Conservation (phyloP, 2,888 invertebrate genomes). For the Pristionchus arcanus region DNA sequence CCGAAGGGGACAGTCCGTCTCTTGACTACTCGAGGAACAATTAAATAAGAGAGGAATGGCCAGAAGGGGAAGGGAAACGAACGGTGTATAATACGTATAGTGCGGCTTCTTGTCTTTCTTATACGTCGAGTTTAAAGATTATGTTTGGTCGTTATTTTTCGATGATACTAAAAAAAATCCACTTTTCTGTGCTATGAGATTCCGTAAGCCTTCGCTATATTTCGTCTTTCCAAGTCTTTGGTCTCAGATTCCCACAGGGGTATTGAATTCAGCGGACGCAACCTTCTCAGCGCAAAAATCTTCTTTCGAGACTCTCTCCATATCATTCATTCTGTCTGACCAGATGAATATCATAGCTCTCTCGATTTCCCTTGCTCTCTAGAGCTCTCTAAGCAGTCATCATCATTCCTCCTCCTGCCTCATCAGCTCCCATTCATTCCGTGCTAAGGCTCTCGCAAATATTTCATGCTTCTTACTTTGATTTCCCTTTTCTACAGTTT, state of each 20-base stretch:
- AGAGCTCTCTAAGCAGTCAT: no score
- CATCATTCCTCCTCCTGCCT: background rate
- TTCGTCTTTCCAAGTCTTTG: background rate
- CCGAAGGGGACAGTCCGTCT: background rate
- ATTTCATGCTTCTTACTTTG: background rate
- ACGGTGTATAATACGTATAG: background rate
- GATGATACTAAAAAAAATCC: no score
- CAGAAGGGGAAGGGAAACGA: background rate
- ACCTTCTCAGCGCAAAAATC: background rate
- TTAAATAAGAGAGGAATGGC: slow-evolving; percentile 40
- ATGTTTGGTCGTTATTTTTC: background rate
- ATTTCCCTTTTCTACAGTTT: no score
- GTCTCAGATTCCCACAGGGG: background rate
- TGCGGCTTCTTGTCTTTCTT: background rate
- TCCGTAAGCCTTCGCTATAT: background rate
- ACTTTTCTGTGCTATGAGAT: background rate
- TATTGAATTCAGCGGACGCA: background rate
- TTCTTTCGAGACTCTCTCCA: background rate
- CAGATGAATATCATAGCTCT: background rate
- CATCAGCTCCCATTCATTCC: background rate
- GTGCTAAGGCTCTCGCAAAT: background rate
- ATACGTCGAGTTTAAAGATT: no score
- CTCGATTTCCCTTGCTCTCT: no score
- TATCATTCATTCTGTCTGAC: background rate
- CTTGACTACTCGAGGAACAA: slow-evolving; percentile 29